Base-by-base conservation (phyloP, 1,140 invertebrate genomes). In the Stegodyphus dumicola region DNA sequence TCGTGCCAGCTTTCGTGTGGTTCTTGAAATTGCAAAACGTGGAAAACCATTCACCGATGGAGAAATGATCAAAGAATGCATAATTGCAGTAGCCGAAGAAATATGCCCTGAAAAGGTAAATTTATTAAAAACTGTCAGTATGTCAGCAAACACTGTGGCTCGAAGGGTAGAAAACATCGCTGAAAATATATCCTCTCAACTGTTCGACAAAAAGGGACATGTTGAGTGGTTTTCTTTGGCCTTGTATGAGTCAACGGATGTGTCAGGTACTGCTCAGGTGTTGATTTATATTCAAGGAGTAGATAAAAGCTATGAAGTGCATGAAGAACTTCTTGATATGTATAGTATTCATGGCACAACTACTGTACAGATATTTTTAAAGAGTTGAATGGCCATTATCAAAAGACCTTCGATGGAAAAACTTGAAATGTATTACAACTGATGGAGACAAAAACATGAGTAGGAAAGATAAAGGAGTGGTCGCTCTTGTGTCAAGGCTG, bases 11-110 rank as follows among this genome's bases (percentile, higher is more conserved):
- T n/a, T n/a, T n/a, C n/a, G n/a, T n/a, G n/a, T n/a, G n/a, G n/a
- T n/a, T n/a, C n/a, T n/a, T n/a, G n/a, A n/a, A n/a, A n/a, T n/a
- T n/a, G n/a, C 88, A 80, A 89, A 90, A 85, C 74, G 86, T 88
- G 83, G 88, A 73, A 89, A 89, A 88, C 88, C 88, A 87, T 90
- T 90, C 88, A 88, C 88, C 76, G 89, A 90, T 83, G 88, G 88
- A 71, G 88, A n/a, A 90, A 69, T 89, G 69, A 83, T 89, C 75
- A 90, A 90, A 89, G 69, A 88, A 86, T 90, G 89, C 88, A 69
- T 89, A 87, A 89, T 88, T 64, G 87, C 88, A 87, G 89, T 89
- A 85, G 89, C 87, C 71, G 87, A 90, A 87, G 86, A 89, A 88
- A 11, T 90, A 56, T 89, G 89, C 88, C 89, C 89, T 54, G 83